phyloP scores from a whole-genome alignment of 2,797 vertebrate species.

The Rhinoraja longicauda region DNA sequence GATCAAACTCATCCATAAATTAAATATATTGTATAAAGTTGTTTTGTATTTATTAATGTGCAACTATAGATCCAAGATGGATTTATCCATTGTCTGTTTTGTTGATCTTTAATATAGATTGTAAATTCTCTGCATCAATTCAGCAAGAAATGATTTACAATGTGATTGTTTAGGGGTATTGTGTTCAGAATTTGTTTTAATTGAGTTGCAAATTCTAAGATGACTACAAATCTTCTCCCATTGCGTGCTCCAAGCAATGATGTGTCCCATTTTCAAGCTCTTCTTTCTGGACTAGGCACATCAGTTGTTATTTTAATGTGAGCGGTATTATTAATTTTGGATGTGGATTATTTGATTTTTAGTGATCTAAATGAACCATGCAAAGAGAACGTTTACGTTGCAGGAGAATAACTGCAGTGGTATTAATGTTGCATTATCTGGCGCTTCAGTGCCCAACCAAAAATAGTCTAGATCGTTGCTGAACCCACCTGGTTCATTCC shows the following conservation, averaged over 20 bases:
- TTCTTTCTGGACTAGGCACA: neutral
- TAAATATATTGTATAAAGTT: neutral
- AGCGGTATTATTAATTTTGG: neutral
- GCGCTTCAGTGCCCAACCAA: neutral
- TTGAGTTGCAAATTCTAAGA: neutral
- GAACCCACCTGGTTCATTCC: neutral
- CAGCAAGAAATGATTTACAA: neutral
- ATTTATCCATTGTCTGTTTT: neutral
- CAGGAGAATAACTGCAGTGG: neutral
- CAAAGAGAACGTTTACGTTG: neutral
- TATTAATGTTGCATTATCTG: neutral
- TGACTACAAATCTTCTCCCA: neutral
- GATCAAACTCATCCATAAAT: neutral
- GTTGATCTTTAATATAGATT: neutral
- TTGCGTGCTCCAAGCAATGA: neutral
- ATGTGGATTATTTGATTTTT: neutral
- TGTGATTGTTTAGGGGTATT: neutral
- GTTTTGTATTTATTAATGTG: neutral
- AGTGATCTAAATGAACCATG: no score
- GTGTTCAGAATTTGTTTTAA: neutral
- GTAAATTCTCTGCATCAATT: neutral
- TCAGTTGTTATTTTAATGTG: neutral
- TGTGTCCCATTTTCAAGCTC: neutral
- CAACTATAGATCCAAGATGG: neutral
- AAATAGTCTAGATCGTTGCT: neutral